A percentile compares a stretch with the other conserved stretches of the same genome.
phyloP scores from a whole-genome alignment of 1,140 invertebrate genomes.

The Macrostomum lignano region DNA sequence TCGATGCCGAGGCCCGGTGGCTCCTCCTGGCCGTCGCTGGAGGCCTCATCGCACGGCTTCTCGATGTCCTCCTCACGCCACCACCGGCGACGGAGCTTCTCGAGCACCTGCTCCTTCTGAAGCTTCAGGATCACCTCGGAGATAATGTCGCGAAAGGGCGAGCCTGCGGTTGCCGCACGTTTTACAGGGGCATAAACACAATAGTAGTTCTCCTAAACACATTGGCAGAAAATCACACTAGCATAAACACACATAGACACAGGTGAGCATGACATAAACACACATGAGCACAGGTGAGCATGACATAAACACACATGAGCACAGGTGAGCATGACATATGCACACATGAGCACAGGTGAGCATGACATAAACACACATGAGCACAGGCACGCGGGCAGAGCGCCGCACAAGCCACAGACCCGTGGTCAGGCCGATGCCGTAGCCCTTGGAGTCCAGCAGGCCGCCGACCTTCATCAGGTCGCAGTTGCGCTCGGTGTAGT shows the following conservation, averaged over 20 bases:
- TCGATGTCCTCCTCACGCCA: slow-evolving; percentile 35
- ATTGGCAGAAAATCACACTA: no score
- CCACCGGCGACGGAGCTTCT: slow-evolving; percentile 85
- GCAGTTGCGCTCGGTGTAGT: slow-evolving; percentile 64
- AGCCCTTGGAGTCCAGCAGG: slow-evolving; percentile 58
- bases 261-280: no score
- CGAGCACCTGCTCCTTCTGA: slow-evolving; percentile 65
- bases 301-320: no score
- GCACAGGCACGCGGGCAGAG: neutral
- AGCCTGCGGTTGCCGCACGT: slow-evolving; percentile 2
- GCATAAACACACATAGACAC: no score
- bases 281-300: no score
- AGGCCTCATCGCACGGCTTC: slow-evolving; percentile 22
- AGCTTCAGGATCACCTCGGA: slow-evolving; percentile 71
- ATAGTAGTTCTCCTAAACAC: no score
- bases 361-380: no score
- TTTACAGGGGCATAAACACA: neutral
- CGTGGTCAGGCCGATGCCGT: slow-evolving; percentile 34
- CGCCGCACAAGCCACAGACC: slow-evolving; percentile 13
- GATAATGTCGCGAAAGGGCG: slow-evolving; percentile 65
- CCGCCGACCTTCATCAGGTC: slow-evolving; percentile 90
- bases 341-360: no score
- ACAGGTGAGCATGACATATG: no score
- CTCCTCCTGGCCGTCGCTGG: no score
- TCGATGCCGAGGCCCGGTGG: no score